A percentile compares a stretch with the other conserved stretches of the same genome.
Evolutionary conservation across 1,140 invertebrate species (phyloP).

Genomic region (Eupeodes corollae): DNA sequence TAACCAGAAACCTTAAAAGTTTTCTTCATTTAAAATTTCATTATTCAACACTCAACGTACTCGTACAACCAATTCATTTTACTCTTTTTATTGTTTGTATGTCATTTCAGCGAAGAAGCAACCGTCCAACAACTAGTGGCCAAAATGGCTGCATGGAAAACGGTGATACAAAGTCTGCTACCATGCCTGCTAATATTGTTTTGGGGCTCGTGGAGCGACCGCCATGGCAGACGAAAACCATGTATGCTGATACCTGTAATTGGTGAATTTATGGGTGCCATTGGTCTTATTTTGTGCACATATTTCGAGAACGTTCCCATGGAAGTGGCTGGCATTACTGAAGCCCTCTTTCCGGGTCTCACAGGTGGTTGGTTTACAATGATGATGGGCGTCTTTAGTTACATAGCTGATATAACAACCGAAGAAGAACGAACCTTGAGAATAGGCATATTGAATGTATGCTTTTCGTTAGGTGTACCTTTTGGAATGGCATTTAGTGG

Average conservation of each 20-base stretch:
- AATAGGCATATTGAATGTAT: constrained; percentile 73
- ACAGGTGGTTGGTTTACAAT: constrained; percentile 73
- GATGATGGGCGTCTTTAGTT: constrained; percentile 83
- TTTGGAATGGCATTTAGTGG: constrained; percentile 67
- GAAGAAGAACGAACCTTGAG: constrained; percentile 66
- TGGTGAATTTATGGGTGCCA: constrained; percentile 63
- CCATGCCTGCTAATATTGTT: constrained; percentile 66
- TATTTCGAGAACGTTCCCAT: constrained; percentile 67
- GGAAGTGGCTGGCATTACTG: constrained; percentile 61
- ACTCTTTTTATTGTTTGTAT: not conserved
- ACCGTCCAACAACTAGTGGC: constrained; percentile 65
- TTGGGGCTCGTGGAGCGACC: constrained; percentile 66
- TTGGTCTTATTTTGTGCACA: constrained; percentile 66
- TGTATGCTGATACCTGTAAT: constrained; percentile 74
- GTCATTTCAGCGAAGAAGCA: constrained; percentile 45
- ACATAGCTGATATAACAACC: constrained; percentile 74
- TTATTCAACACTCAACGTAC: too few relatives aligned
- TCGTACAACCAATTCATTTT: too few relatives aligned
- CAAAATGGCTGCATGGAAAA: constrained; percentile 68
- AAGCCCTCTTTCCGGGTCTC: constrained; percentile 64
- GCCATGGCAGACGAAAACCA: constrained; percentile 61
- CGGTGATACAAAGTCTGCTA: constrained; percentile 59
- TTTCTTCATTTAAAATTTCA: too few relatives aligned
- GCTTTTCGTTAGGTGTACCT: constrained; percentile 67
- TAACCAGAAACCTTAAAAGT: too few relatives aligned